Evolutionary conservation across 2,113 vertebrate genomes (phyloP).

Genomic region (Eonycteris spelaea): DNA sequence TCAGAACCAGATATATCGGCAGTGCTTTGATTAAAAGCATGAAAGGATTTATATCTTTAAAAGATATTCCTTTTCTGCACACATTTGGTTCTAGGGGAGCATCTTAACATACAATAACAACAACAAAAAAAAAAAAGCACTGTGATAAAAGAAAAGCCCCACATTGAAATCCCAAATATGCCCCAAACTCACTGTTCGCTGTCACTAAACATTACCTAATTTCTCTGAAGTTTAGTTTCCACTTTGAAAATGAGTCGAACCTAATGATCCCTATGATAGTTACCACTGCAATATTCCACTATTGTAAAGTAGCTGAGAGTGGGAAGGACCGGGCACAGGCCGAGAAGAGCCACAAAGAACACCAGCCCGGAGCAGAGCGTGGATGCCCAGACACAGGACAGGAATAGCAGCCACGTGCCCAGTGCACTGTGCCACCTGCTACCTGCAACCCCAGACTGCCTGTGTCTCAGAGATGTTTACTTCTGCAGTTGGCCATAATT

Average conservation of each 20-base stretch:
- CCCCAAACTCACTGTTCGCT: not conserved
- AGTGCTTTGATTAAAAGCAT: not conserved
- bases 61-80: not conserved
- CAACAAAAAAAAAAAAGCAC: too few relatives aligned
- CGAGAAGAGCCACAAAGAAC: not conserved
- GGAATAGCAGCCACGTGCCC: too few relatives aligned
- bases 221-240: not conserved
- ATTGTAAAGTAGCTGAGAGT: not conserved
- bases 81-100: not conserved
- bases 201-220: not conserved
- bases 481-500: not conserved
- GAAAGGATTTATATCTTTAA: not conserved
- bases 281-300: too few relatives aligned
- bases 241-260: not conserved
- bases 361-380: not conserved
- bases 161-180: not conserved
- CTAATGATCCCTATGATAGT: too few relatives aligned
- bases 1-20: not conserved
- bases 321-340: not conserved
- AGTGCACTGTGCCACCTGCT: fast-evolving
- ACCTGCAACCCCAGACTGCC: not conserved
- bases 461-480: not conserved
- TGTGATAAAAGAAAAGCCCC: not conserved
- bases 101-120: not conserved
- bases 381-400: fast-evolving